These are phyloP conservation scores for Phenganax stokvisi DNA, from an alignment of 92 coral and sea anemone genomes.

Conservation along the genomic window DNA sequence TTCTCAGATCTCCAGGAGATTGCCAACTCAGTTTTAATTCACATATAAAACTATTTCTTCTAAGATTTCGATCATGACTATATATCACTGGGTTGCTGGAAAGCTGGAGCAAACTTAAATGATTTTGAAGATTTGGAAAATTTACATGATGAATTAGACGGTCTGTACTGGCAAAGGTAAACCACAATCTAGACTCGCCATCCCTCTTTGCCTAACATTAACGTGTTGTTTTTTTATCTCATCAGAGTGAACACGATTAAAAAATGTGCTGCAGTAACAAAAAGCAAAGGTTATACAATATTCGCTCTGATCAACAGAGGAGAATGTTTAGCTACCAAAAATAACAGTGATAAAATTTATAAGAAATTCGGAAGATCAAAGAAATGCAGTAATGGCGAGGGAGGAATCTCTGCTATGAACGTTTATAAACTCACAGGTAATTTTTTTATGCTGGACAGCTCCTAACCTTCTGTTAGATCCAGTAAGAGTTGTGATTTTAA, in stretches of 20 bases:
- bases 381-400: constrained; percentile 69
- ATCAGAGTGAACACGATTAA: constrained; percentile 63
- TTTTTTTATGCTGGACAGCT: not conserved
- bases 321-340: constrained; percentile 64
- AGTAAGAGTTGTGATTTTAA: too few relatives aligned
- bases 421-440: constrained; percentile 78
- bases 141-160: constrained; percentile 71
- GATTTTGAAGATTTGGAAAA: constrained; percentile 59
- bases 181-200: not conserved
- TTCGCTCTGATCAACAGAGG: constrained; percentile 87
- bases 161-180: constrained; percentile 87
- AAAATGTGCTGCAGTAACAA: constrained; percentile 76
- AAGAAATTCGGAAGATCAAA: constrained; percentile 53
- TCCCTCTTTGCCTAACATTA: not conserved
- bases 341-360: constrained; percentile 27
- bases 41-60: not conserved
- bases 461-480: too few relatives aligned
- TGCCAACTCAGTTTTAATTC: not conserved
- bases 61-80: constrained; percentile 51
- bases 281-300: constrained; percentile 44
- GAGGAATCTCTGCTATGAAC: constrained; percentile 64
- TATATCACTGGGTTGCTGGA: constrained; percentile 81
- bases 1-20: too few relatives aligned
- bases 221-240: not conserved
- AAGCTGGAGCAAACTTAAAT: constrained; percentile 36